These are phyloP conservation scores for Mormyrus iriodes DNA, from an alignment of 2,113 vertebrate genomes.

Conservation along the genomic window DNA sequence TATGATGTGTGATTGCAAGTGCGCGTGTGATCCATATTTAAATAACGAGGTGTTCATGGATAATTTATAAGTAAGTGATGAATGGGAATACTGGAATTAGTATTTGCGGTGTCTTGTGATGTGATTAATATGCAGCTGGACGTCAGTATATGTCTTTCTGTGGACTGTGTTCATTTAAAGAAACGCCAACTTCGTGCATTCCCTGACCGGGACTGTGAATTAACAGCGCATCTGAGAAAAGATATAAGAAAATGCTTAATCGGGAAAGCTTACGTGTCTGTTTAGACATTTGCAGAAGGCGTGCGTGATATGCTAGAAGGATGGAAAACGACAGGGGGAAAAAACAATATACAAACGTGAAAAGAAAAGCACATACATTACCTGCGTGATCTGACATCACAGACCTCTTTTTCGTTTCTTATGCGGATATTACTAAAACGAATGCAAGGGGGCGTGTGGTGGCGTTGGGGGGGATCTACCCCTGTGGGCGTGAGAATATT, in stretches of 20 bases:
- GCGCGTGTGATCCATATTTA: not conserved
- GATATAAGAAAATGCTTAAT: not conserved
- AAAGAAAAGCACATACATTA: not conserved
- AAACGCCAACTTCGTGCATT: not conserved
- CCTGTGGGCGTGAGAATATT: not conserved
- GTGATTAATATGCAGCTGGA: not conserved
- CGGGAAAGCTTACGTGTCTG: not conserved
- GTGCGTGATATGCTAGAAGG: not conserved
- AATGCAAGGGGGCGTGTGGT: not conserved
- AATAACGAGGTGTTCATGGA: not conserved
- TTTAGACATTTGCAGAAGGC: not conserved
- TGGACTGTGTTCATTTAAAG: not conserved
- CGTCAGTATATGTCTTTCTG: not conserved
- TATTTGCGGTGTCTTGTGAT: not conserved
- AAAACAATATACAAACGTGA: not conserved
- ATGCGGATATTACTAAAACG: not conserved
- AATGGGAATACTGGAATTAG: not conserved
- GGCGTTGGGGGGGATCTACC: not conserved
- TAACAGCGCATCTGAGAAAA: not conserved
- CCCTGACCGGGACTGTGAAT: not conserved
- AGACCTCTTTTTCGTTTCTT: not conserved
- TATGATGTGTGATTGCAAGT: slow-evolving; percentile 4
- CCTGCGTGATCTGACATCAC: not conserved
- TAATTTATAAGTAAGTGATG: not conserved
- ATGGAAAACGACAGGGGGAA: not conserved